A percentile compares a stretch with the other conserved stretches of the same genome.
Conservation (phyloP, 2,113 vertebrate genomes). For the Athene cunicularia region DNA sequence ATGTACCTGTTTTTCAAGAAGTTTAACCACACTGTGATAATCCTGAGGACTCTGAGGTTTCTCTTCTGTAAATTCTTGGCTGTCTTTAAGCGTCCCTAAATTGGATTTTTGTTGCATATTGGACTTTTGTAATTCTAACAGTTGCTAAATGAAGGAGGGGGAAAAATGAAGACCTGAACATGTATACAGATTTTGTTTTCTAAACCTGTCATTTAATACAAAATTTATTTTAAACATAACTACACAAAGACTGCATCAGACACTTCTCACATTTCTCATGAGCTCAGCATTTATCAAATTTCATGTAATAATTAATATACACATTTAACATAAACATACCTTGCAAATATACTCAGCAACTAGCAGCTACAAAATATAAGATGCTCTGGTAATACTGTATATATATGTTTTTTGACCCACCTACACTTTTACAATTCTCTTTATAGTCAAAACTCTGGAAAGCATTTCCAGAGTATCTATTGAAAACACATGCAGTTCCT, state of each 20-base stretch:
- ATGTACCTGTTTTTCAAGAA: constrained; percentile 86
- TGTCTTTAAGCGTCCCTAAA: constrained; percentile 75
- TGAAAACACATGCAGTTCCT: not conserved
- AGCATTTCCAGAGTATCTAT: not conserved
- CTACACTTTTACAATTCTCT: not conserved
- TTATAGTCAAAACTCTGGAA: not conserved
- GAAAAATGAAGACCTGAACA: not conserved
- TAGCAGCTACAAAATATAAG: not conserved
- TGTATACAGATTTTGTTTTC: not conserved
- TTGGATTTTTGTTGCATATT: constrained; percentile 76
- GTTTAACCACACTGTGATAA: constrained; percentile 78
- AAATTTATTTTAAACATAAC: not conserved
- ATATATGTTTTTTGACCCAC: not conserved
- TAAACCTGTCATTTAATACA: not conserved
- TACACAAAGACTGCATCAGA: not conserved
- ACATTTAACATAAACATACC: not conserved
- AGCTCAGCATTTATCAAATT: not conserved
- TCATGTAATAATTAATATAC: not conserved
- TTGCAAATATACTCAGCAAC: not conserved
- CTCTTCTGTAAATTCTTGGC: constrained; percentile 70
- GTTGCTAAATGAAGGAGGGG: constrained; percentile 66
- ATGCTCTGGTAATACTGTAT: not conserved
- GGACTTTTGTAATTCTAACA: constrained; percentile 78
- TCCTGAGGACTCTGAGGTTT: constrained; percentile 65
- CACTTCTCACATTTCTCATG: not conserved